Base-by-base conservation (phyloP, 2,797 vertebrate species). In the Craterocephalus amniculus region DNA sequence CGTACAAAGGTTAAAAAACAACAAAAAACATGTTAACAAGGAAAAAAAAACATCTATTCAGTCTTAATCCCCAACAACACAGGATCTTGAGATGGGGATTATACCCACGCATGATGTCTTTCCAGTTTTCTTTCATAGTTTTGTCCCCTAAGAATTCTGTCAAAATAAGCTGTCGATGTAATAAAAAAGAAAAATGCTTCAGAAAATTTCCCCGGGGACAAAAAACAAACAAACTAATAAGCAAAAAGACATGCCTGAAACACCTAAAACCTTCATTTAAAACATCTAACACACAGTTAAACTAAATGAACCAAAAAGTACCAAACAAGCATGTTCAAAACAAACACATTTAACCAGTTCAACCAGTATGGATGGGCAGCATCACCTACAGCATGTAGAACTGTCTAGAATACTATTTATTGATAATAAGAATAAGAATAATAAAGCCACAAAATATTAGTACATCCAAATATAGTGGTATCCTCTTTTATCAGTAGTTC, bases 261-360 rank as follows among this genome's bases (percentile, higher is more conserved):
- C 58, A 87, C 63, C 74, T 76, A 83, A 40, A 90, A 88, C 83
- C 89, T 88, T 92, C 88, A 90, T 90, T 89, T 7, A 90, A 94
- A 92, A 93, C 81, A 87, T 78, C 90, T 77, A 94, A 91, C 88
- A 92, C 79, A 91, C 70, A 84, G 88, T 89, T 72, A 85, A 86
- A 84, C 78, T 56, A 81, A 75, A 87, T 83, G 67, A 85, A 84
- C 79, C 75, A 87, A 86, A 90, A 87, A 79, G 91, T 89, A 91
- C 89, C 89, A 83, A 82, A 86, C 68, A 84, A 75, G 57, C 62
- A 67, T 74, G 65, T 90, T 74, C 76, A 73, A 90, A 86, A 81
- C 72, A 82, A 66, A 83, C 68, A 84, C 78, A 85, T 83, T 91
- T 66, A 87, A 81, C 83, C 87, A 85, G 74, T 81, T 91, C 66